Conservation (phyloP, 2,888 invertebrate species). For the Oligia fasciuncula region DNA sequence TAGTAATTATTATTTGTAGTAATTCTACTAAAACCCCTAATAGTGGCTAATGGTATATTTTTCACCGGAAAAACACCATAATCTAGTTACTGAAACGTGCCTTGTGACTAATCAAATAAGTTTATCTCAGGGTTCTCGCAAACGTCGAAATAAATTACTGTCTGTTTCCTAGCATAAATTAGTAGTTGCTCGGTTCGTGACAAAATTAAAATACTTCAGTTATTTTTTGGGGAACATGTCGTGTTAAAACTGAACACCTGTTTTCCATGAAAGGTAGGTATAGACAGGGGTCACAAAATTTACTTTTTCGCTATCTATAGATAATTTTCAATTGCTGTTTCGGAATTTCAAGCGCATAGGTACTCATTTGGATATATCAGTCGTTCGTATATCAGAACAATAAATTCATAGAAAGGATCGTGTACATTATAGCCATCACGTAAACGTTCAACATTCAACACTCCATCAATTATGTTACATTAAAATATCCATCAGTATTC, state of each 20-base stretch:
- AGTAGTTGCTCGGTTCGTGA: not conserved
- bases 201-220: not conserved
- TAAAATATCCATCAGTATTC: constrained; percentile 19
- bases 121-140: not conserved
- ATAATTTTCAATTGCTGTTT: not conserved
- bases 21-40: not conserved
- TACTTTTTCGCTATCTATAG: not conserved
- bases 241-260: not conserved
- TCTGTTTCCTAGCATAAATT: not conserved
- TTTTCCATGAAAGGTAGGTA: not conserved
- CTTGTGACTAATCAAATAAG: constrained; percentile 8
- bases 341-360: not conserved
- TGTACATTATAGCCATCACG: not conserved
- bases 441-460: constrained; percentile 4
- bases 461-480: not conserved
- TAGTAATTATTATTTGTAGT: not conserved
- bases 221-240: not conserved
- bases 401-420: not conserved
- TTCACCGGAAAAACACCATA: not conserved
- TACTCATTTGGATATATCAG: not conserved
- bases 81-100: not conserved
- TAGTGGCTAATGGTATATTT: not conserved
- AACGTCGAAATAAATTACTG: not conserved
- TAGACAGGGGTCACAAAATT: not conserved
- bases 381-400: not conserved